phyloP scores from a whole-genome alignment of 2,113 vertebrate species.

The Okapia johnstoni region DNA sequence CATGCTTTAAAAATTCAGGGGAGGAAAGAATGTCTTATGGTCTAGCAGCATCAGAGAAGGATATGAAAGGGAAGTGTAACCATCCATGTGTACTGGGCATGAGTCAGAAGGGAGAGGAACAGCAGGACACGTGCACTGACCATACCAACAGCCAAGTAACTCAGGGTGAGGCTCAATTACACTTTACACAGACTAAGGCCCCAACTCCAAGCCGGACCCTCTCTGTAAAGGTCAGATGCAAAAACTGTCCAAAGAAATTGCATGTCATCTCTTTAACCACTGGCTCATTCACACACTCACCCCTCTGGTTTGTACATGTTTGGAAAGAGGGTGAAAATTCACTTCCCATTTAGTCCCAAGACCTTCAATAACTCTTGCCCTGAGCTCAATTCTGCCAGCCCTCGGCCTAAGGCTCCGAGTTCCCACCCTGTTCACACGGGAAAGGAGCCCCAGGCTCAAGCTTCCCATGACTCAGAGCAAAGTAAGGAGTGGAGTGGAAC shows the following conservation, averaged over 20 bases:
- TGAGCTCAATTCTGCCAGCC: not conserved
- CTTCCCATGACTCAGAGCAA: not conserved
- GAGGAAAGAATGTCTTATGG: not conserved
- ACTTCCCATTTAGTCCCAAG: not conserved
- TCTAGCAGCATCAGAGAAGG: not conserved
- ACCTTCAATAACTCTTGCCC: not conserved
- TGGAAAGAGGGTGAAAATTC: not conserved
- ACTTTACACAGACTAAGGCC: not conserved
- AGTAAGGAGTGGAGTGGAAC: not conserved
- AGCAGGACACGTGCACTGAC: fast-evolving
- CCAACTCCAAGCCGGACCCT: not conserved
- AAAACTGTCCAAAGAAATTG: not conserved
- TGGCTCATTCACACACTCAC: not conserved
- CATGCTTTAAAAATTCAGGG: not conserved
- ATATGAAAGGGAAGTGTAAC: not conserved
- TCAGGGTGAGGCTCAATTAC: not conserved
- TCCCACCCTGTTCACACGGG: not conserved
- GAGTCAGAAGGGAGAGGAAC: fast-evolving
- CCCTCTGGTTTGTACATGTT: not conserved
- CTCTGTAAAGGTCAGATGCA: not conserved
- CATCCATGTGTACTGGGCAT: fast-evolving
- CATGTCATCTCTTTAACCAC: fast-evolving
- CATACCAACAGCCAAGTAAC: no score
- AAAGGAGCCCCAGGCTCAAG: not conserved
- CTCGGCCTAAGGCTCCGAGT: not conserved